Base-by-base conservation (phyloP, 2,888 invertebrate species). In the Perithous albicinctus region DNA sequence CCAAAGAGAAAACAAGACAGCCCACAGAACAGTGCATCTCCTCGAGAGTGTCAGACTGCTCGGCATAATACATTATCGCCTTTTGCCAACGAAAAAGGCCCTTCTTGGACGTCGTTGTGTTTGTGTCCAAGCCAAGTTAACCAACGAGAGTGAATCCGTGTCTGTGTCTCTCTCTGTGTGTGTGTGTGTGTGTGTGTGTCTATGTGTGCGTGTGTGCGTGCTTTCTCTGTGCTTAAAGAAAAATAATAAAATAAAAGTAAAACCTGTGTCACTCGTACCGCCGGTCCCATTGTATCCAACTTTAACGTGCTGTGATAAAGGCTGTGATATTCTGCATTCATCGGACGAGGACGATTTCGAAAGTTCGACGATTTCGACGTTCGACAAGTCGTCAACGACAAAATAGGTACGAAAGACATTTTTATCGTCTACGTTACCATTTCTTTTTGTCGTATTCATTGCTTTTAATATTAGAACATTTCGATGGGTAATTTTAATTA, bases 271-370 rank as follows among this genome's bases (percentile, higher is more conserved):
- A 1, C 23, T 23, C 7, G 20, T 7, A 23, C 1, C 51, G 23
- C 51, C 0, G 8, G 41, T 41, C n/a, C 78, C 76, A 74, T 78
- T 78, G 81, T 80, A 51, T 81, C 63, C 63, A 82, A 80, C 70
- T 78, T 76, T 63, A 83, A 85, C 82, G 84, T 85, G 84, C 85
- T 88, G 87, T 86, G 87, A 87, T 87, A 87, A 86, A 86, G 77
- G 67, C 86, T 86, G 87, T 86, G 88, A 87, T 86, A 87, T 84
- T 84, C 82, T 80, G 85, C 75, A 78, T 83, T 83, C 74, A 32
- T 56, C 73, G 38, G 29, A 46, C 59, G 67, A 38, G 61, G 46
- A 35, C 51, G 56, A 20, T 23, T 48, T 43, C 51, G n/a, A n/a
- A n/a, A n/a, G n/a, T 59, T 32, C 32, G 18, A 8, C n/a, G 29